A percentile compares a stretch with the other conserved stretches of the same genome.
Evolutionary conservation across 1,140 invertebrate genomes (phyloP).

Genomic region (Tetragnatha versicolor): DNA sequence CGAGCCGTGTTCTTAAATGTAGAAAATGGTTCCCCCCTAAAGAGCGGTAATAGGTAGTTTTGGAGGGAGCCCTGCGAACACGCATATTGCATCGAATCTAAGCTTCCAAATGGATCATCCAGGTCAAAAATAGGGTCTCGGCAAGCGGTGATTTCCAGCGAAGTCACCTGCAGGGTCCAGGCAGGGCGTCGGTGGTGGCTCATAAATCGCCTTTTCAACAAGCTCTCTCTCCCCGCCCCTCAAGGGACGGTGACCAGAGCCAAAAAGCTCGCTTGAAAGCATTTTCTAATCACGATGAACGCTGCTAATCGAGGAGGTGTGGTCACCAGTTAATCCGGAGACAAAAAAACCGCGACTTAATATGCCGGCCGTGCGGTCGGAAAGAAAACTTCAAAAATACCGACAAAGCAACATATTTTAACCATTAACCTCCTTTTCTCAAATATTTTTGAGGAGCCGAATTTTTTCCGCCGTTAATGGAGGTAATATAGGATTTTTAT

Average conservation of each 20-base stretch:
- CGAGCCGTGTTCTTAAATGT: no score
- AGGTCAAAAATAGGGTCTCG: no score
- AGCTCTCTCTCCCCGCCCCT: constrained; percentile 19
- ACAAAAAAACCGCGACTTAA: constrained; percentile 32
- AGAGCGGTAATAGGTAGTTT: no score
- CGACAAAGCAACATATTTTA: constrained; percentile 52
- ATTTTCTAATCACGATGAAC: constrained; percentile 53
- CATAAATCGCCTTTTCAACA: constrained; percentile 51
- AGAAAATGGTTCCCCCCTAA: no score
- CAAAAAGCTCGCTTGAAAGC: constrained; percentile 44
- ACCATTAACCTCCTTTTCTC: constrained; percentile 47
- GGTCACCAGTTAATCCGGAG: constrained; percentile 30
- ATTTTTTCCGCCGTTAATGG: constrained; percentile 43
- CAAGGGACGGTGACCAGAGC: constrained; percentile 22
- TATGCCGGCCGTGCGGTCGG: constrained; percentile 1
- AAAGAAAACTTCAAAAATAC: constrained; percentile 43
- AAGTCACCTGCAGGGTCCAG: neutral
- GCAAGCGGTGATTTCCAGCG: constrained; percentile 20
- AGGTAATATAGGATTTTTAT: constrained; percentile 44
- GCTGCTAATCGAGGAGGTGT: constrained; percentile 47
- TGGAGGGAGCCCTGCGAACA: neutral
- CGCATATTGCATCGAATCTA: no score
- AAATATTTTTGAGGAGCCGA: constrained; percentile 48
- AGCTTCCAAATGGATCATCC: no score
- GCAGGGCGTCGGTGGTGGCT: neutral